phyloP scores from a whole-genome alignment of 2,113 vertebrate species.

The Suncus etruscus region DNA sequence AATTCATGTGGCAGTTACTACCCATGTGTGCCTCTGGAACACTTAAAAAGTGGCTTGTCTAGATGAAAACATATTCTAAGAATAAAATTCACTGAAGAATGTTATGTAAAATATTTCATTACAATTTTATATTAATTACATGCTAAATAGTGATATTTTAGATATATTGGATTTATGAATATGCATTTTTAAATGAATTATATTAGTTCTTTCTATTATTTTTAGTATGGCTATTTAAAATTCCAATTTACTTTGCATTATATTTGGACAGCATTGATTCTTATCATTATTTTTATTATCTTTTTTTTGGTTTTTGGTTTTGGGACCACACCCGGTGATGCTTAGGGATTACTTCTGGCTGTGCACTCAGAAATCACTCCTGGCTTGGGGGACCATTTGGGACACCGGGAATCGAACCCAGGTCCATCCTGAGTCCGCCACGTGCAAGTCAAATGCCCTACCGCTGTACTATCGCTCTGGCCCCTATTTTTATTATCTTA shows the following conservation, averaged over 20 bases:
- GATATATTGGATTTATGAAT: conserved; percentile 20
- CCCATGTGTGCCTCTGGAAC: not conserved
- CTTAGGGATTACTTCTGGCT: no score
- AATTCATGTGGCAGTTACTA: not conserved
- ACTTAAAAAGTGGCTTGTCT: not conserved
- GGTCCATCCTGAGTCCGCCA: no score
- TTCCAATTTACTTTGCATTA: not conserved
- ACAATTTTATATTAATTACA: conserved; percentile 30
- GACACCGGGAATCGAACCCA: no score
- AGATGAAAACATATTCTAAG: not conserved
- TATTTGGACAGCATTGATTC: not conserved
- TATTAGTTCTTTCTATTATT: not conserved
- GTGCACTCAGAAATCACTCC: no score
- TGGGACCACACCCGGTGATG: no score
- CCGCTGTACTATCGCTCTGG: no score
- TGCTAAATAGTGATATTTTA: conserved; percentile 34
- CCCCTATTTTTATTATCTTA: conserved; percentile 24
- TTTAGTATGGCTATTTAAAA: conserved; percentile 55
- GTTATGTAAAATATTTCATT: not conserved
- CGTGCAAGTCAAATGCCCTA: no score
- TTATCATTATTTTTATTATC: conserved; percentile 54
- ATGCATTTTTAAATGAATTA: conserved; percentile 23
- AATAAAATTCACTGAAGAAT: conserved; percentile 3
- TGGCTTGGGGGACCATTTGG: no score
- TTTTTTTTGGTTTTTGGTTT: not conserved